These are phyloP conservation scores for Notocelia uddmanniana DNA, from an alignment of 2,888 invertebrate genomes.

Conservation along the genomic window DNA sequence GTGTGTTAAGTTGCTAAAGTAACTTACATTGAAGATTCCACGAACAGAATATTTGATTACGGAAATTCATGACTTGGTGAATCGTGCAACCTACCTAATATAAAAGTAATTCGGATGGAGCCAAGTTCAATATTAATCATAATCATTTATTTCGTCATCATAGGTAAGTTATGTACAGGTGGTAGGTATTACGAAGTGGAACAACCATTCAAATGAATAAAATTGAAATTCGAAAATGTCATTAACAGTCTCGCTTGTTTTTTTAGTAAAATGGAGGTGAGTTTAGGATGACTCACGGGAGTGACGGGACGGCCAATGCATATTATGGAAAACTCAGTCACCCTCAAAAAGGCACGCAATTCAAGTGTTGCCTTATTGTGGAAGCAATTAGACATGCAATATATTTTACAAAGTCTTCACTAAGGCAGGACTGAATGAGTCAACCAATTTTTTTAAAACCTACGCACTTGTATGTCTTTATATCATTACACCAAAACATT, in stretches of 20 bases:
- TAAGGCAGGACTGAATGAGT: slow-evolving; percentile 17
- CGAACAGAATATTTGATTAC: neutral
- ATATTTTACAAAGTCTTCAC: neutral
- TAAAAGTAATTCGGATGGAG: no score
- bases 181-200: no score
- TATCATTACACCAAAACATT: slow-evolving; percentile 35
- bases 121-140: neutral
- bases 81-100: no score
- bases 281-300: neutral
- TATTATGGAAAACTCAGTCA: slow-evolving; percentile 4
- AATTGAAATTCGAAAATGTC: neutral
- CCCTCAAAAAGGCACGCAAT: neutral
- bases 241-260: neutral
- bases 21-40: slow-evolving; percentile 12
- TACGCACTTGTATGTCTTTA: slow-evolving; percentile 1
- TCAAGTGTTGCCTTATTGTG: no score
- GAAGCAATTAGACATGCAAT: slow-evolving; percentile 9
- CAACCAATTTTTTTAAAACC: slow-evolving; percentile 15
- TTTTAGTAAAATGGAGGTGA: neutral
- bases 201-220: neutral
- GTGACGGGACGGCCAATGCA: neutral
- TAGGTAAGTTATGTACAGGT: no score
- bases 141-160: no score
- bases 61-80: neutral
- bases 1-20: neutral